A percentile compares a stretch with the other conserved stretches of the same genome.
Evolutionary conservation across 2,888 invertebrate species (phyloP).

Genomic region (Tetragnatha montana): DNA sequence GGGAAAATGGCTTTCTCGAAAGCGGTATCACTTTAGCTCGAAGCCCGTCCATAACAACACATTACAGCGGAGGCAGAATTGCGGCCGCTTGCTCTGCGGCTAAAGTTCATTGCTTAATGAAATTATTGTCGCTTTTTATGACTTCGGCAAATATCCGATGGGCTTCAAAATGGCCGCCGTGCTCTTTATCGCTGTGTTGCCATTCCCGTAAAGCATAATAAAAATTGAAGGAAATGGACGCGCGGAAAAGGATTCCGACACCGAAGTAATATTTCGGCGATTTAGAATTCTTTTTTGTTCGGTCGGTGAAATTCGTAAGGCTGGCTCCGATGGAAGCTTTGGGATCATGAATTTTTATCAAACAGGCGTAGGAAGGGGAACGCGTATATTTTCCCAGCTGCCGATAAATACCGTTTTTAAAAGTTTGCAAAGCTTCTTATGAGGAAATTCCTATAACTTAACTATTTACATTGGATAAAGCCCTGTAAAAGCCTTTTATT

Average conservation of each 20-base stretch:
- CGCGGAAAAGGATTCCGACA: conserved; percentile 9
- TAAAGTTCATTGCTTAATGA: conserved; percentile 30
- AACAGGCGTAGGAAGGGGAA: not conserved
- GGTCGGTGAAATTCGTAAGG: not conserved
- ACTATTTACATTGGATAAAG: conserved; percentile 41
- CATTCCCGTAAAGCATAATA: conserved; percentile 24
- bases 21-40: conserved; percentile 25
- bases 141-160: not conserved
- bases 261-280: not conserved
- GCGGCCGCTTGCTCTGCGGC: not conserved
- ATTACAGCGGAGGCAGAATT: not conserved
- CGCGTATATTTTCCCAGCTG: not conserved
- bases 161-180: not conserved
- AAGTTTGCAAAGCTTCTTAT: conserved; percentile 28
- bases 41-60: conserved; percentile 21
- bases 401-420: not conserved
- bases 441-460: conserved; percentile 2
- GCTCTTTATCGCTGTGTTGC: not conserved
- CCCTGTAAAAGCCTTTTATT: conserved; percentile 29
- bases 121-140: conserved; percentile 4
- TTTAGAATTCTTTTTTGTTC: conserved; percentile 1
- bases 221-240: not conserved
- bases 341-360: conserved; percentile 30
- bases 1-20: conserved; percentile 5
- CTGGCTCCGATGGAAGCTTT: not conserved